Conservation (phyloP, 2,797 vertebrate genomes). For the Craterocephalus amniculus region DNA sequence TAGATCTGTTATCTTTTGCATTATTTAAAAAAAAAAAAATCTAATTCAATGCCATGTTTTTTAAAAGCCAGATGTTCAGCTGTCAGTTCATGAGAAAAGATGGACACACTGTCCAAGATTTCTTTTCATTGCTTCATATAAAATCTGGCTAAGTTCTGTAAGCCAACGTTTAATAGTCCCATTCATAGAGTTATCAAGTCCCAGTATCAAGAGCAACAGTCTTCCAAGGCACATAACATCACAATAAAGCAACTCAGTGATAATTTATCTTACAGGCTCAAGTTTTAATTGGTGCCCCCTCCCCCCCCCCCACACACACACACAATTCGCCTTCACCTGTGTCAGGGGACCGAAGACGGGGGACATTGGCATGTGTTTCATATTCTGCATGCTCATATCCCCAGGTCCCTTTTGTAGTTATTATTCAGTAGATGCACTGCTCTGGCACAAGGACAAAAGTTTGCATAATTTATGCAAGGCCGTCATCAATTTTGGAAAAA, state of each 20-base stretch:
- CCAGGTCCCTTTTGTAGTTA: constrained; percentile 78
- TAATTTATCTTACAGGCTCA: constrained; percentile 43
- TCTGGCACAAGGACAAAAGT: constrained; percentile 87
- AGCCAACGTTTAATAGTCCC: constrained; percentile 48
- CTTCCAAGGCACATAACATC: constrained; percentile 51
- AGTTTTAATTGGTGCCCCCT: constrained; percentile 30
- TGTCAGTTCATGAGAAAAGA: constrained; percentile 12
- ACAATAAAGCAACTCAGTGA: constrained; percentile 59
- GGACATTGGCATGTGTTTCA: constrained; percentile 64
- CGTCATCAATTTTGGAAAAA: constrained; percentile 86
- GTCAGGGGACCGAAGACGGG: constrained; percentile 47
- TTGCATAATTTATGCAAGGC: constrained; percentile 89
- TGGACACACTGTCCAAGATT: constrained; percentile 10
- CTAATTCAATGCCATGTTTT: not conserved
- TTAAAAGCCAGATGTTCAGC: constrained; percentile 18
- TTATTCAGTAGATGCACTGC: constrained; percentile 83
- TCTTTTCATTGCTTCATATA: constrained; percentile 25
- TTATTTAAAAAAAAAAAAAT: not conserved
- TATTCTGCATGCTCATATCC: constrained; percentile 63
- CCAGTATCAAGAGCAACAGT: constrained; percentile 32
- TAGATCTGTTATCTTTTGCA: not conserved
- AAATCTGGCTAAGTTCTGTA: constrained; percentile 47
- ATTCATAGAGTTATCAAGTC: constrained; percentile 57
- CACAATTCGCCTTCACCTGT: constrained; percentile 32
- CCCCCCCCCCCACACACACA: too few relatives aligned